Evolutionary conservation across 2,888 invertebrate species (phyloP), one percentile per base, ranked within the genome.

Genomic region (Stramonita haemastoma): DNA sequence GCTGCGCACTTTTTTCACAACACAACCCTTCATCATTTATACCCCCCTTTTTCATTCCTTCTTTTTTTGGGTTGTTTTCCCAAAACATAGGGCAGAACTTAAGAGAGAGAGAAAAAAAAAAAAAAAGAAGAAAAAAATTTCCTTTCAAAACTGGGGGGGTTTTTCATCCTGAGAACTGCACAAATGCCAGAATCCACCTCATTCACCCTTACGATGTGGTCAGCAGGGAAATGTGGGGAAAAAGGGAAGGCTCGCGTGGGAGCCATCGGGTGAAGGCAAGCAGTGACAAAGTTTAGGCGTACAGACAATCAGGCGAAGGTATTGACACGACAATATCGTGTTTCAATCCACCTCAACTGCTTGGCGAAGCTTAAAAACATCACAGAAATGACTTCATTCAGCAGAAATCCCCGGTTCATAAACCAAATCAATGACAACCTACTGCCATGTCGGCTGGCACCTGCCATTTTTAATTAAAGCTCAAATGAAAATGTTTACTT

Each of bases 281-380:
- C n/a, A 26, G 84, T 84, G 29, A 70, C 36, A 4, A 19, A 11
- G 84, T 89, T 89, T 70, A 89, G 83, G 34, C 85, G 22, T 89
- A 89, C 17, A 89, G 36, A 0, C 66, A 46, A 89, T 77, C 73
- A 89, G 83, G 29, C 85, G 36, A 89, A 11, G 85, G 89, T 13
- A 85, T n/a, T 22, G 84, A 70, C 46, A 85, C n/a, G 34, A 89
- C 89, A 73, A 26, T 6, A 77, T 85, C 8, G 57, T 19, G 32
- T n/a, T 85, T 73, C 34, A 86, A 57, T 89, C 89, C 85, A 85
- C 17, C 89, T 36, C 77, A 89, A 1, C 56, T 46, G 66, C 0
- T 0, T 70, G 36, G 89, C 73, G 56, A 46, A 1, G 36, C 26
- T 17, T 87, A 73, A 19, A 13, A 34, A 15, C 34, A 36, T 13